Conservation (phyloP, 1,140 invertebrate species). For the Leptoteleia sp. region DNA sequence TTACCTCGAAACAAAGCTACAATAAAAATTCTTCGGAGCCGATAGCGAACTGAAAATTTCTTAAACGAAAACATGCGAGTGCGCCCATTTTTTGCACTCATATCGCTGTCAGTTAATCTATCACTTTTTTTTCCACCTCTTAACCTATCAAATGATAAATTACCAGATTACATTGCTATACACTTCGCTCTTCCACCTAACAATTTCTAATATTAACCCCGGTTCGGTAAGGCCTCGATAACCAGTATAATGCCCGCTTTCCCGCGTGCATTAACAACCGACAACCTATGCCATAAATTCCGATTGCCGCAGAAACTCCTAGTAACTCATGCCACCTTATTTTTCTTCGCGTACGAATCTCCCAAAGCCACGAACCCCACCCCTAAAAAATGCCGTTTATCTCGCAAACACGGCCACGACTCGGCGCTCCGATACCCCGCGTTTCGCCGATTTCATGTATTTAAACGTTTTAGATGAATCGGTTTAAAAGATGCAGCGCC, state of each 20-base stretch:
- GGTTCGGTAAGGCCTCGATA: constrained; percentile 30
- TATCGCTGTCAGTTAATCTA: constrained; percentile 40
- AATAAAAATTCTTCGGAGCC: too few relatives aligned
- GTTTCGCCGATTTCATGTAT: constrained; percentile 54
- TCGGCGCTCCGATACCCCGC: constrained; percentile 39
- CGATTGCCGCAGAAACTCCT: constrained; percentile 47
- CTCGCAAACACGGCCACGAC: constrained; percentile 54
- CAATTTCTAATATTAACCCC: constrained; percentile 52
- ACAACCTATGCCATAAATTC: constrained; percentile 42
- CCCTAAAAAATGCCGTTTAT: constrained; percentile 53
- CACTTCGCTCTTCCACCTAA: constrained; percentile 27
- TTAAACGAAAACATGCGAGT: not conserved
- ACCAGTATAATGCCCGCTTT: constrained; percentile 47
- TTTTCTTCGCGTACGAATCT: constrained; percentile 27
- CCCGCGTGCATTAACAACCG: constrained; percentile 45
- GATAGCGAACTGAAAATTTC: constrained; percentile 4
- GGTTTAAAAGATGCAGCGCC: constrained; percentile 38
- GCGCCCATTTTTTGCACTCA: not conserved
- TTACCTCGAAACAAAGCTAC: too few relatives aligned
- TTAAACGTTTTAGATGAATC: constrained; percentile 56
- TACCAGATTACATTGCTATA: constrained; percentile 49
- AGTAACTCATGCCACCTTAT: constrained; percentile 52
- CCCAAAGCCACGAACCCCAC: constrained; percentile 47
- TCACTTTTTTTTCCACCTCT: constrained; percentile 7
- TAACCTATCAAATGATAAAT: constrained; percentile 42